Conservation (phyloP, 37 sponge, comb jelly and placozoan species). For the Beroe ovata region DNA sequence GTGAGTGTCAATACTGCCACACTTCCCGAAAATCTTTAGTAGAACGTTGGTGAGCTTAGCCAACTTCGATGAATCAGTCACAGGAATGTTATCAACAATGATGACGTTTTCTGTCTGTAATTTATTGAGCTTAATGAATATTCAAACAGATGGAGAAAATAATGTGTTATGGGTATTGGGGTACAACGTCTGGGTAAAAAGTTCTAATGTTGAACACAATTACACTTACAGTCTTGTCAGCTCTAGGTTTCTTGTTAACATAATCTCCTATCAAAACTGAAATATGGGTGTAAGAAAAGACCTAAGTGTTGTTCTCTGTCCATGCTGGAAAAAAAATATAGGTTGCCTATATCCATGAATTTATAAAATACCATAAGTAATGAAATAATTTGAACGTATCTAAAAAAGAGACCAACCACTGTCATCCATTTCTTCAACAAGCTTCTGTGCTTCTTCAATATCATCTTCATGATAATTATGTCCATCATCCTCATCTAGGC, state of each 20-base stretch:
- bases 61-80: constrained; percentile 68
- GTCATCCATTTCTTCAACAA: constrained; percentile 59
- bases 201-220: too few relatives aligned
- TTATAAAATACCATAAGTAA: too few relatives aligned
- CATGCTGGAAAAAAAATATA: too few relatives aligned
- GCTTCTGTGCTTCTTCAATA: neutral
- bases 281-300: too few relatives aligned
- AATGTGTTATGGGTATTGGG: too few relatives aligned
- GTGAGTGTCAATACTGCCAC: constrained; percentile 80
- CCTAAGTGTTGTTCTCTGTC: too few relatives aligned
- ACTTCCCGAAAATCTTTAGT: constrained; percentile 81
- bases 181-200: too few relatives aligned
- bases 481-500: constrained; percentile 7
- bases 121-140: too few relatives aligned
- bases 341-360: too few relatives aligned
- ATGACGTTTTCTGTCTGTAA: constrained; percentile 42
- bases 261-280: constrained; percentile 20
- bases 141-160: too few relatives aligned
- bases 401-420: too few relatives aligned
- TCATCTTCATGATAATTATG: constrained; percentile 19
- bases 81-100: constrained; percentile 65
- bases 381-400: too few relatives aligned
- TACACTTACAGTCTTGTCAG: neutral
- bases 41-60: constrained; percentile 83
- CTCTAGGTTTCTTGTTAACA: neutral